A percentile compares a stretch with the other conserved stretches of the same genome.
These are phyloP conservation scores for Amaurobius ferox DNA, from an alignment of 2,888 invertebrate species.

Conservation along the genomic window DNA sequence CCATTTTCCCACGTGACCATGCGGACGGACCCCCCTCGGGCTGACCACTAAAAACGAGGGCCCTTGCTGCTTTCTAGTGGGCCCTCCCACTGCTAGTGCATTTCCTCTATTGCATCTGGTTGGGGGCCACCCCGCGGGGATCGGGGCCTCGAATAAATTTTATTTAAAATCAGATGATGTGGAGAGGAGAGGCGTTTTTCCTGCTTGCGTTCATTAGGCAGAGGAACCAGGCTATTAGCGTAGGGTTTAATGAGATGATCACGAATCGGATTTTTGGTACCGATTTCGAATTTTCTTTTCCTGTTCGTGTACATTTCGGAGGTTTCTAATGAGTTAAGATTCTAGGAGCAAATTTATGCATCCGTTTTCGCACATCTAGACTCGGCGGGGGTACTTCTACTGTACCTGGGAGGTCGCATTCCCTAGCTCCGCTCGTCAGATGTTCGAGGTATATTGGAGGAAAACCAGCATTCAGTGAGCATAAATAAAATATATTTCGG, in stretches of 20 bases:
- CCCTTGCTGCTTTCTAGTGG: constrained; percentile 70
- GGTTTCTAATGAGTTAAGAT: background rate
- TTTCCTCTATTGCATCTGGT: constrained; percentile 71
- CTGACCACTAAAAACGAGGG: constrained; percentile 72
- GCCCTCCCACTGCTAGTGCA: constrained; percentile 65
- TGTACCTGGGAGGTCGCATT: background rate
- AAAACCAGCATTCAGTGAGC: no score
- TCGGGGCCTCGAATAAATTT: constrained; percentile 64
- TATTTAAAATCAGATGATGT: constrained; percentile 58
- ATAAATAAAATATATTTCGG: no score
- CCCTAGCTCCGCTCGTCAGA: no score
- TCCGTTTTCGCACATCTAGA: constrained; percentile 1
- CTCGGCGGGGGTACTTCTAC: background rate
- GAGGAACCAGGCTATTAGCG: constrained; percentile 41
- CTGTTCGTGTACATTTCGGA: background rate
- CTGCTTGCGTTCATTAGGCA: constrained; percentile 41
- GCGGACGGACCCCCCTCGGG: constrained; percentile 64
- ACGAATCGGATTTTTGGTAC: background rate
- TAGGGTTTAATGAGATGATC: constrained; percentile 43
- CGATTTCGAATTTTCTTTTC: background rate
- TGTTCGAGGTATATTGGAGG: no score
- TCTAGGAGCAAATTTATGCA: background rate
- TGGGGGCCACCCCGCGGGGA: constrained; percentile 26
- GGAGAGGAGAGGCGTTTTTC: constrained; percentile 19
- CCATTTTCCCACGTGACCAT: constrained; percentile 71